phyloP scores from a whole-genome alignment of 2,797 vertebrate genomes.

The Nasua narica region DNA sequence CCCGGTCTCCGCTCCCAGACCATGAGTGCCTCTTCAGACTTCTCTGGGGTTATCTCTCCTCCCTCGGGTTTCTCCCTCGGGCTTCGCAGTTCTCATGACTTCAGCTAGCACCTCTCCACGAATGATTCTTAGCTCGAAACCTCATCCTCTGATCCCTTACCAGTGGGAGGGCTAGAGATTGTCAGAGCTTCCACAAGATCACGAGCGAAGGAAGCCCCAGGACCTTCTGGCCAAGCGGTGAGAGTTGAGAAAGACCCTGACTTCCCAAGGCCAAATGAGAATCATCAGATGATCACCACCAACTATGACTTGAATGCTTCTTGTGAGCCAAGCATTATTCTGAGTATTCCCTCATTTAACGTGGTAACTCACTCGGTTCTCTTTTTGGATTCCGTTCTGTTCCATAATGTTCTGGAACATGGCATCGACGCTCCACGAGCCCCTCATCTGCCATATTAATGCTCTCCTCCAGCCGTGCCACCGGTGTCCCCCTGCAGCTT shows the following conservation, averaged over 20 bases:
- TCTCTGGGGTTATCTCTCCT: background rate
- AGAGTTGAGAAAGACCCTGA: background rate
- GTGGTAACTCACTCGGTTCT: background rate
- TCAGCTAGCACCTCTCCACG: background rate
- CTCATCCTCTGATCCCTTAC: background rate
- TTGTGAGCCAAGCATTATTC: background rate
- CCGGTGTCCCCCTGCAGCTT: background rate
- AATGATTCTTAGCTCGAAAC: background rate
- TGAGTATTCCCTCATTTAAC: background rate
- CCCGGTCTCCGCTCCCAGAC: background rate
- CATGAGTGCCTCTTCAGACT: background rate
- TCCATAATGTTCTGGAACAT: background rate
- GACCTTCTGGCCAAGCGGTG: background rate
- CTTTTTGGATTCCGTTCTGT: background rate
- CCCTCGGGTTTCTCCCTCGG: accelerated
- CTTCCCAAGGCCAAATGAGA: background rate
- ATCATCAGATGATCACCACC: background rate
- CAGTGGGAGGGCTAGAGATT: background rate
- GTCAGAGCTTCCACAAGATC: background rate
- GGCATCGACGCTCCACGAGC: background rate
- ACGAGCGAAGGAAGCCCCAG: background rate
- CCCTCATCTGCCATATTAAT: background rate
- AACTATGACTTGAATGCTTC: background rate
- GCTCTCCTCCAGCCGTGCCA: background rate
- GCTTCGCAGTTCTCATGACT: background rate